Conservation (phyloP, 2,888 invertebrate genomes). For the Eupithecia subfuscata region DNA sequence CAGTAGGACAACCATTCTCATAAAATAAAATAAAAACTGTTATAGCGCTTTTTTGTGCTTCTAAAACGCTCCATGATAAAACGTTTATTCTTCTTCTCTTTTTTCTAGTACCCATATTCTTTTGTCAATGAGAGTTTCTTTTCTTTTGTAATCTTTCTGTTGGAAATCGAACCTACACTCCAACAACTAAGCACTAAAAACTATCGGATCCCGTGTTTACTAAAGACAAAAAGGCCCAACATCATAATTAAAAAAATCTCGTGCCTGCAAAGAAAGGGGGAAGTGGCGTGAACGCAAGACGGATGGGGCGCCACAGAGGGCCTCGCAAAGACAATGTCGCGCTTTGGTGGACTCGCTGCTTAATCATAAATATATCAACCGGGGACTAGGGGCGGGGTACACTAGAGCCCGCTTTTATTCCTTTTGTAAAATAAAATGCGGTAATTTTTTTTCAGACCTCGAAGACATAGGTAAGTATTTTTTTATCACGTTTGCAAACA, state of each 20-base stretch:
- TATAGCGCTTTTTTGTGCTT: no score
- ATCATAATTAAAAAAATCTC: constrained; percentile 84
- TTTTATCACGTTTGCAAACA: background rate
- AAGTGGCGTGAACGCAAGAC: constrained; percentile 80
- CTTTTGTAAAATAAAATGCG: background rate
- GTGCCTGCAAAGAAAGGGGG: constrained; percentile 81
- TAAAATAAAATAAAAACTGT: no score
- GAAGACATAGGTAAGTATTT: background rate
- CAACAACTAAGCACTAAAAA: constrained; percentile 19
- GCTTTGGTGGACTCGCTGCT: constrained; percentile 79
- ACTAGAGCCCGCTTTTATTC: constrained; percentile 32
- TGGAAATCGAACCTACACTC: constrained; percentile 52
- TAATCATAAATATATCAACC: constrained; percentile 84
- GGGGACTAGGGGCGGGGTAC: constrained; percentile 60
- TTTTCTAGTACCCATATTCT: background rate
- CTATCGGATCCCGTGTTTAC: constrained; percentile 49
- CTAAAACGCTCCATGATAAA: no score
- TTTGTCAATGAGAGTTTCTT: background rate
- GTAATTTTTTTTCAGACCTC: background rate
- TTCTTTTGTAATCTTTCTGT: background rate
- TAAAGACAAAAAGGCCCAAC: constrained; percentile 81
- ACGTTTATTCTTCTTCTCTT: background rate
- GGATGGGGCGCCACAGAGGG: constrained; percentile 79
- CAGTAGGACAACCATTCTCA: no score
- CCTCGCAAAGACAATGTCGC: constrained; percentile 78